Evolutionary conservation across 2,888 invertebrate genomes (phyloP).

Genomic region (Ischnus inquisitorius): DNA sequence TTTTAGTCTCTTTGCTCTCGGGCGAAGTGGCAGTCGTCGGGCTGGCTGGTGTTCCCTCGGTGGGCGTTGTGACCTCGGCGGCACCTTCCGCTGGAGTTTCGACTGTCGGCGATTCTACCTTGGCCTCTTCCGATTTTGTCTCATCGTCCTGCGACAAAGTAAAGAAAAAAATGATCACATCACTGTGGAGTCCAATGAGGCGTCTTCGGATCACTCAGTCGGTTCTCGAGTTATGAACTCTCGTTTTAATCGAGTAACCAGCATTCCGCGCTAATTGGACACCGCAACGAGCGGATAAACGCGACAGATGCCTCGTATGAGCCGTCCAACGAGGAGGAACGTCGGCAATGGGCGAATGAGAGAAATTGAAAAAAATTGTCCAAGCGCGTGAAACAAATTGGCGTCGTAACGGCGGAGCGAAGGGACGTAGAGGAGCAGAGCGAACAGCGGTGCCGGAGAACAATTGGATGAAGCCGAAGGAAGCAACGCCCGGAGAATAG

Average conservation of each 20-base stretch:
- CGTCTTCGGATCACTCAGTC: neutral
- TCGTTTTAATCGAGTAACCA: conserved; percentile 42
- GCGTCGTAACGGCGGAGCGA: conserved; percentile 22
- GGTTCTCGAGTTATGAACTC: neutral
- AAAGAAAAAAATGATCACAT: conserved; percentile 44
- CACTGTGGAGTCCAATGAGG: neutral
- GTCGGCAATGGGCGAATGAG: neutral
- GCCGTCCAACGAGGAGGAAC: too few relatives aligned
- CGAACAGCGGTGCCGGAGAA: neutral
- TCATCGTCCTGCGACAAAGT: conserved; percentile 75
- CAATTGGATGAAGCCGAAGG: conserved; percentile 45
- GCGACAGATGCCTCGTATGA: neutral
- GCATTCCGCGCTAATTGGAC: conserved; percentile 51
- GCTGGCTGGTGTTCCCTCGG: conserved; percentile 80
- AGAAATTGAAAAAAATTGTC: conserved; percentile 10
- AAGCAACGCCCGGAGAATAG: conserved; percentile 42
- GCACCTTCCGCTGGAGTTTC: conserved; percentile 80
- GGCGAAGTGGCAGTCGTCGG: conserved; percentile 81
- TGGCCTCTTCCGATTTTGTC: conserved; percentile 80
- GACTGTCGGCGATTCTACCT: conserved; percentile 77
- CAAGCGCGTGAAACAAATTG: conserved; percentile 9
- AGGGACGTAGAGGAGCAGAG: conserved; percentile 3
- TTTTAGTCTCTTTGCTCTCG: conserved; percentile 83
- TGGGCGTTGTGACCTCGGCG: conserved; percentile 83
- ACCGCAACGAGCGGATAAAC: conserved; percentile 19